These are phyloP conservation scores for Chitala chitala DNA, from an alignment of 2,113 vertebrate species.

Conservation along the genomic window DNA sequence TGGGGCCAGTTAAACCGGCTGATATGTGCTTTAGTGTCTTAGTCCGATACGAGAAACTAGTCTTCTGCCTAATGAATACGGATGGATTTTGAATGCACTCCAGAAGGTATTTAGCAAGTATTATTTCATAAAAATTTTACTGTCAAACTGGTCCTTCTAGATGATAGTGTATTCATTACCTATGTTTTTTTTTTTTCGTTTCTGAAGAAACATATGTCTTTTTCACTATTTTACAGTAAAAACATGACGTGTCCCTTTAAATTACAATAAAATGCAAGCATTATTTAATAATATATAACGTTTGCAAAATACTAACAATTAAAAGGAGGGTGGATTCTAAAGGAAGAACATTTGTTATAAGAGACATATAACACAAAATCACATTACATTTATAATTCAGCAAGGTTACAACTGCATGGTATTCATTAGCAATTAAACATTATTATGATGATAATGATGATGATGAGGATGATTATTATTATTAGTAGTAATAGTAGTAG, in stretches of 20 bases:
- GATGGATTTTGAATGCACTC: not conserved
- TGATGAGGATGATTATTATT: no score
- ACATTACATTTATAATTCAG: no score
- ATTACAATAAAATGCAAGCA: no score
- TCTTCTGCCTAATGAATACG: not conserved
- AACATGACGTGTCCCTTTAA: not conserved
- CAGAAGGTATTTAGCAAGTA: constrained; percentile 16
- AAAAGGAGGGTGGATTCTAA: no score
- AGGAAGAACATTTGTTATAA: no score
- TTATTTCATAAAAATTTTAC: constrained; percentile 9
- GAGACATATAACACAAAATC: no score
- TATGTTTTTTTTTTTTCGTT: not conserved
- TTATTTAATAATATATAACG: no score
- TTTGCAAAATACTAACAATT: no score
- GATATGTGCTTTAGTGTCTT: not conserved
- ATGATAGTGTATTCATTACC: not conserved
- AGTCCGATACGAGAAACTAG: not conserved
- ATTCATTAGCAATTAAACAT: no score
- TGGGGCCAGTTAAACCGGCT: not conserved
- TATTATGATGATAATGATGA: no score
- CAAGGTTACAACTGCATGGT: no score
- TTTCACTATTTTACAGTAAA: not conserved
- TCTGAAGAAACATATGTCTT: not conserved
- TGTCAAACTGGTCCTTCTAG: not conserved
- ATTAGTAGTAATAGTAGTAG: no score